A percentile compares a stretch with the other conserved stretches of the same genome.
These are phyloP conservation scores for Urocolius indicus DNA, from an alignment of 2,113 vertebrate species.

Conservation along the genomic window DNA sequence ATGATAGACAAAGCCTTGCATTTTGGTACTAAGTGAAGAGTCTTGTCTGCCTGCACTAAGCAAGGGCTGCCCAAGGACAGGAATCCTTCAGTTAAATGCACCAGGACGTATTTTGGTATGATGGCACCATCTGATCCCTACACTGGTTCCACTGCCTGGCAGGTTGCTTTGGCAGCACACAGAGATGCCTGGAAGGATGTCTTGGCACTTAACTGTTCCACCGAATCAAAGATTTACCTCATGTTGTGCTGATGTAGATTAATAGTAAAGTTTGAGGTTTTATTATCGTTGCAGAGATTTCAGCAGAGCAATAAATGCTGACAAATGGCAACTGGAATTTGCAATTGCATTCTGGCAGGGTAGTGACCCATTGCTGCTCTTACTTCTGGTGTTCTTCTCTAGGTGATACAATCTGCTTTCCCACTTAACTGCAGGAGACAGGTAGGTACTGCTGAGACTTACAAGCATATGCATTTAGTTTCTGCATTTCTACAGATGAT, in stretches of 20 bases:
- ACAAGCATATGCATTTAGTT: background rate
- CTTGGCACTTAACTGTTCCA: background rate
- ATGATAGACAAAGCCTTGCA: background rate
- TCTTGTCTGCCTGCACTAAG: background rate
- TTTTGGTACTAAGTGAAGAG: background rate
- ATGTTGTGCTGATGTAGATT: background rate
- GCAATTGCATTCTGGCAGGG: background rate
- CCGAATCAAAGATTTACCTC: background rate
- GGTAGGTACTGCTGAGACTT: background rate
- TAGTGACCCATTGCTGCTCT: background rate
- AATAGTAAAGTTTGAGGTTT: background rate
- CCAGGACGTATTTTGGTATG: background rate
- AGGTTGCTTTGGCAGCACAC: background rate
- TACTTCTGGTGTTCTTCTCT: background rate
- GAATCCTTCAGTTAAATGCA: background rate
- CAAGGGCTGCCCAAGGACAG: constrained; percentile 51
- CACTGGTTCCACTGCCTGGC: background rate
- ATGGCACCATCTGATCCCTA: background rate
- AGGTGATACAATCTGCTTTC: background rate
- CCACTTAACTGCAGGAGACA: background rate
- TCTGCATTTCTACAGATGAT: background rate
- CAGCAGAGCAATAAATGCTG: constrained; percentile 9
- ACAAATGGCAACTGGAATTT: constrained; percentile 13
- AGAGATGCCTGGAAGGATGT: background rate
- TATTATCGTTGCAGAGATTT: constrained; percentile 1